A percentile compares a stretch with the other conserved stretches of the same genome.
Conservation (phyloP, 2,888 invertebrate species). For the Leptopilina drosophilae region DNA sequence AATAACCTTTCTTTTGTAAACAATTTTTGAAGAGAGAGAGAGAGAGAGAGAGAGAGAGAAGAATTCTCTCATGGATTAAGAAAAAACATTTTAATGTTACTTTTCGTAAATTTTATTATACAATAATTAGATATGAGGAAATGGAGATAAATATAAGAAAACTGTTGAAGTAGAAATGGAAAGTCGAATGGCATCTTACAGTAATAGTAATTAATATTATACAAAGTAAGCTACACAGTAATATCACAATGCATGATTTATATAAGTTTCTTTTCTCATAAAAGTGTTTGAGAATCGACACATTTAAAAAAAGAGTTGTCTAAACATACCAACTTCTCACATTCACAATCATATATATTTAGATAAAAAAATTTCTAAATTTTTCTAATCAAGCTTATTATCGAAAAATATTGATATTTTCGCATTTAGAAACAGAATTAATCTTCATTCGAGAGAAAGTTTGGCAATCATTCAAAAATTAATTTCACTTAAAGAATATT, state of each 20-base stretch:
- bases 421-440: not conserved
- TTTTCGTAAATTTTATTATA: slow-evolving; percentile 73
- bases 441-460: not conserved
- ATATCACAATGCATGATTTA: slow-evolving; percentile 77
- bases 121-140: slow-evolving; percentile 75
- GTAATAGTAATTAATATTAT: slow-evolving; percentile 69
- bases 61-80: not conserved
- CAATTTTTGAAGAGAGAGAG: no score
- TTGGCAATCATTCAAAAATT: not conserved
- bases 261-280: slow-evolving; percentile 67
- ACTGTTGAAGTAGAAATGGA: slow-evolving; percentile 76
- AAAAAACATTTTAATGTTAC: slow-evolving; percentile 47
- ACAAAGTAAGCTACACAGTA: slow-evolving; percentile 75
- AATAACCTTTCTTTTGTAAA: no score
- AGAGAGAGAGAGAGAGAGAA: no score
- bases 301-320: slow-evolving; percentile 33
- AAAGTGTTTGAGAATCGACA: slow-evolving; percentile 67
- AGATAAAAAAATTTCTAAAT: slow-evolving; percentile 2
- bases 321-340: slow-evolving; percentile 25
- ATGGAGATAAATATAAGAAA: slow-evolving; percentile 76
- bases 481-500: not conserved
- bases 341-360: slow-evolving; percentile 18
- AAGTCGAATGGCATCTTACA: slow-evolving; percentile 67
- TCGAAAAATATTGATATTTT: slow-evolving; percentile 17
- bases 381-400: not conserved